Base-by-base conservation (phyloP, 53 echinoderm and acorn worm genomes). In the Paracentrotus lividus region DNA sequence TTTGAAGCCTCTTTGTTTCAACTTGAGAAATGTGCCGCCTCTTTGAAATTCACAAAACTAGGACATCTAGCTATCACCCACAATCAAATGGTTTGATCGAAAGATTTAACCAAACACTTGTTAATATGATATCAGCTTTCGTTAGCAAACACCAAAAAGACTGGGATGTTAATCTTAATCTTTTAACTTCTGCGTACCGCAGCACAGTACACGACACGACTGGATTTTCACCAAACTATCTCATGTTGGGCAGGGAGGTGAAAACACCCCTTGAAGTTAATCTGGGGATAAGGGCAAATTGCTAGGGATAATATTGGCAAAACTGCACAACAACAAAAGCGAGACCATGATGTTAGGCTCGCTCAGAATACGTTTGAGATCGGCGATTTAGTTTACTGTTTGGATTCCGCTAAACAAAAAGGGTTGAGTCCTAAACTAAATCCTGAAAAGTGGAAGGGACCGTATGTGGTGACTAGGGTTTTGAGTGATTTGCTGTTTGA, bases 11-110 rank as follows among this genome's bases (percentile, higher is more conserved):
- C 85, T 20, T 44, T 84, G 49, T 84, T 84, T 84, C 43, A 42
- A n/a, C n/a, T n/a, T n/a, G n/a, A 8, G 85, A 84, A 84, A 84
- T 84, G 47, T 84, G 85, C n/a, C 42, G 47, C 42, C 38, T 44
- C 33, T 45, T 84, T 44, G 44, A 84, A 84, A 84, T 47, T 26
- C 49, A 84, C 85, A 84, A 84, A 84, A 84, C 85, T 49, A 42
- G 85, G 47, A 84, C 85, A 2, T 84, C 85, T 10, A 47, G 85
- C 49, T 84, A 84, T 44, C 85, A 84, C 24, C 85, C 85, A 9
- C 85, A 84, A 47, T 84, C 85, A 20, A 84, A 58, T 58, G 59
- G 59, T 8, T 58, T 58, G 18, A 58, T 58, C 23, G 59, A 58
- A 76, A 34, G 76, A 24, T 32, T 68, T n/a, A n/a, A n/a, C n/a